Evolutionary conservation across 2,888 invertebrate genomes (phyloP).

Genomic region (Tridacna gigas): DNA sequence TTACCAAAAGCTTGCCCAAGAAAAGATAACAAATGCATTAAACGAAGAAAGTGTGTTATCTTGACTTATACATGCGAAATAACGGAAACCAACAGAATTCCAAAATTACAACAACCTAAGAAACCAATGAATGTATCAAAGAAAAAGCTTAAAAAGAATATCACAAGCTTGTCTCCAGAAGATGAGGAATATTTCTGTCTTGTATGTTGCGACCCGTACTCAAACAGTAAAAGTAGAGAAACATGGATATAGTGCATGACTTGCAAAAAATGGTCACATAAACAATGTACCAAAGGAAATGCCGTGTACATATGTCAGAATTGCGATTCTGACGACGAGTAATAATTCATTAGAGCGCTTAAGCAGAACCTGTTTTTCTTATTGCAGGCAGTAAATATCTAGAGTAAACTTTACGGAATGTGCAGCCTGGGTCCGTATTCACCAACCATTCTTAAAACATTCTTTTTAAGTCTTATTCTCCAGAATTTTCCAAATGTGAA

Average conservation of each 20-base stretch:
- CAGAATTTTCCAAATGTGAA: too few relatives aligned
- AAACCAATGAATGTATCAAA: background rate
- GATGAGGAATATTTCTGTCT: background rate
- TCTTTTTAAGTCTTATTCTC: too few relatives aligned
- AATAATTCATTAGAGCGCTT: too few relatives aligned
- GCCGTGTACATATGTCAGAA: too few relatives aligned
- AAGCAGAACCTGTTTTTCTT: too few relatives aligned
- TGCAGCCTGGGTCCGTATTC: too few relatives aligned
- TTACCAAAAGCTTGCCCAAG: too few relatives aligned
- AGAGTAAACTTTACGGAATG: too few relatives aligned
- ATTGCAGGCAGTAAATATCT: too few relatives aligned
- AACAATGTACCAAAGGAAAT: background rate
- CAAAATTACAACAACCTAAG: background rate
- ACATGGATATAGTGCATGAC: background rate
- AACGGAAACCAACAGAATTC: background rate
- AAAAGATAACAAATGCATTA: too few relatives aligned
- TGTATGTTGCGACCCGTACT: background rate
- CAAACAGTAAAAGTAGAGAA: background rate
- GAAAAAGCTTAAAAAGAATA: background rate
- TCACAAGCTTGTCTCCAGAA: background rate
- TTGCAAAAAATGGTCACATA: background rate
- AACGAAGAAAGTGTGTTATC: too few relatives aligned
- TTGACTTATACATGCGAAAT: background rate
- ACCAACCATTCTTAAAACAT: too few relatives aligned
- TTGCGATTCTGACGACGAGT: background rate